A percentile compares a stretch with the other conserved stretches of the same genome.
Conservation (phyloP, 2,797 vertebrate species). For the Channa striata region DNA sequence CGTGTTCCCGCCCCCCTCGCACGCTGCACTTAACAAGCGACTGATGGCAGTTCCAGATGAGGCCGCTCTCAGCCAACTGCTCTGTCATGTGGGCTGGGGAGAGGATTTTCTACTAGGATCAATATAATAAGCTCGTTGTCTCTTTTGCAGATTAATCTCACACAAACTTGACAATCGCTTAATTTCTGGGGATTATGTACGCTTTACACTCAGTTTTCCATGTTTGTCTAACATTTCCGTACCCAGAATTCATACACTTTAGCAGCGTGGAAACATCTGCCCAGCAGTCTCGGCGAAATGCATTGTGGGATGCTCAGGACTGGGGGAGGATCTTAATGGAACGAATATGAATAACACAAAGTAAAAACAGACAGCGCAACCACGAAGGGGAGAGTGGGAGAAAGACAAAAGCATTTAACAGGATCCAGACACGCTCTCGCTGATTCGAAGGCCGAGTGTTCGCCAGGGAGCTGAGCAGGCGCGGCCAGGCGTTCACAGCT, state of each 20-base stretch:
- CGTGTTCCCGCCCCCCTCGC: constrained; percentile 47
- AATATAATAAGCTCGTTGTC: constrained; percentile 44
- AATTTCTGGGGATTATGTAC: constrained; percentile 21
- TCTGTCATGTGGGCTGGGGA: constrained; percentile 62
- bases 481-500: constrained; percentile 38
- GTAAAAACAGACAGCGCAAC: constrained; percentile 74
- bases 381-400: constrained; percentile 60
- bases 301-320: constrained; percentile 73
- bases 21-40: constrained; percentile 67
- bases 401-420: constrained; percentile 78
- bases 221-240: constrained; percentile 29
- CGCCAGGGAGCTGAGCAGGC: constrained; percentile 44
- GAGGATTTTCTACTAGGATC: constrained; percentile 47
- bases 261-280: constrained; percentile 76
- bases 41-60: constrained; percentile 77
- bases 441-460: constrained; percentile 70
- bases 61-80: constrained; percentile 67
- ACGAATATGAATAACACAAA: constrained; percentile 80
- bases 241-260: constrained; percentile 23
- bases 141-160: constrained; percentile 29
- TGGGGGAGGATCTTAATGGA: constrained; percentile 54
- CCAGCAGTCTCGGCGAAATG: constrained; percentile 69
- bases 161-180: constrained; percentile 24
- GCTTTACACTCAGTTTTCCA: constrained; percentile 20
- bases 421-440: constrained; percentile 74